Evolutionary conservation across 2,113 vertebrate genomes (phyloP).

Genomic region (Pseudopodoces humilis): DNA sequence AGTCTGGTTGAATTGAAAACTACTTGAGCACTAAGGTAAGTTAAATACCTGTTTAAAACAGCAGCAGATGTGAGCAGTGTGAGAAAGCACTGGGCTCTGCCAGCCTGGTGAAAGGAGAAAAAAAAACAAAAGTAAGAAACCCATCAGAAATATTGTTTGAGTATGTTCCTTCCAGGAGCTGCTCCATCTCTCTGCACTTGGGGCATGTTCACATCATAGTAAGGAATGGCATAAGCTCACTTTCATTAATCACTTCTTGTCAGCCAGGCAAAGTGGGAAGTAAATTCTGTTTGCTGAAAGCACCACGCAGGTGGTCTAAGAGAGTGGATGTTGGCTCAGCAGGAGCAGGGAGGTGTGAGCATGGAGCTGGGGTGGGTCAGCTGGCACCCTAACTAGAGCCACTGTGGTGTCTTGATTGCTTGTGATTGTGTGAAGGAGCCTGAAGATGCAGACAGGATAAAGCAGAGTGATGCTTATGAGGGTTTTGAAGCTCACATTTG

Average conservation of each 20-base stretch:
- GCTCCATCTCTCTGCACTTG: background rate
- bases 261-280: background rate
- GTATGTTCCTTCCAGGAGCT: background rate
- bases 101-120: background rate
- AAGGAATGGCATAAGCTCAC: background rate
- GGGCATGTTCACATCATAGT: background rate
- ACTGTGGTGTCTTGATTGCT: background rate
- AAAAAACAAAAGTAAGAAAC: background rate
- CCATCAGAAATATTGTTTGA: background rate
- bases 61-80: background rate
- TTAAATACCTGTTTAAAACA: background rate
- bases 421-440: background rate
- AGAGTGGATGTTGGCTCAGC: background rate
- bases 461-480: background rate
- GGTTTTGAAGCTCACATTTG: background rate
- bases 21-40: background rate
- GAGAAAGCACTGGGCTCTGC: background rate
- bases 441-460: background rate
- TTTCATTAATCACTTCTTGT: background rate
- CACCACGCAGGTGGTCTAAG: background rate
- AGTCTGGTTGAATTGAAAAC: background rate
- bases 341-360: background rate
- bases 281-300: background rate
- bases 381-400: rapidly evolving
- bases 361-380: background rate